phyloP scores from a whole-genome alignment of 2,797 vertebrate species.

The Alcedo atthis region DNA sequence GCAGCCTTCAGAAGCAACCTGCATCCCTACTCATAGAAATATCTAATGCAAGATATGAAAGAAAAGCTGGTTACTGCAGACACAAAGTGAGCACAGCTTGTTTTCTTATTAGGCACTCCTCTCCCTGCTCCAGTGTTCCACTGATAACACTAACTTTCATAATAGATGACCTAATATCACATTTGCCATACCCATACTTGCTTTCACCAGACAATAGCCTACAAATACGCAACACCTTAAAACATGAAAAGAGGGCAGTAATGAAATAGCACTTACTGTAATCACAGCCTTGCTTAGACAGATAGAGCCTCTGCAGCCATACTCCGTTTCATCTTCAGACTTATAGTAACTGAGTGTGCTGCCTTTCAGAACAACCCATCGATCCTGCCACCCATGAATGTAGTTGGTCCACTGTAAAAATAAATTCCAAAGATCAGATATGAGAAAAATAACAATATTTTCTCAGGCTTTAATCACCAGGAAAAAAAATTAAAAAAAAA shows the following conservation, averaged over 20 bases:
- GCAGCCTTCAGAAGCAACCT: not conserved
- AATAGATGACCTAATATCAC: not conserved
- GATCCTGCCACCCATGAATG: slow-evolving; percentile 98
- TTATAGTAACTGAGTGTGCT: slow-evolving; percentile 97
- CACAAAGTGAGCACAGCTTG: not conserved
- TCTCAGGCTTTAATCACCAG: not conserved
- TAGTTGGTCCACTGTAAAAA: slow-evolving; percentile 94
- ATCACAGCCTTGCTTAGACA: slow-evolving; percentile 96
- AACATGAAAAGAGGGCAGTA: not conserved
- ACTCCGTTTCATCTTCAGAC: slow-evolving; percentile 95
- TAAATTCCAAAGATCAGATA: not conserved
- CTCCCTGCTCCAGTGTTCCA: not conserved
- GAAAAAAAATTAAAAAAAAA: not conserved
- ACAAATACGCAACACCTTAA: not conserved
- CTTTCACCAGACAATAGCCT: not conserved
- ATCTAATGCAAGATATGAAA: not conserved
- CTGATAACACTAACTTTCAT: not conserved
- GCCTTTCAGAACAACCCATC: slow-evolving; percentile 95
- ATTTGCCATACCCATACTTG: not conserved
- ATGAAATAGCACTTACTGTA: slow-evolving; percentile 84
- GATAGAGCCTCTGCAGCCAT: slow-evolving; percentile 94
- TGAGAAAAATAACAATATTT: not conserved
- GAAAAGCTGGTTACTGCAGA: not conserved
- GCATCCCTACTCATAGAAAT: not conserved
- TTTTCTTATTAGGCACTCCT: not conserved